phyloP scores from a whole-genome alignment of 2,888 invertebrate species.

The Lydus trimaculatus region DNA sequence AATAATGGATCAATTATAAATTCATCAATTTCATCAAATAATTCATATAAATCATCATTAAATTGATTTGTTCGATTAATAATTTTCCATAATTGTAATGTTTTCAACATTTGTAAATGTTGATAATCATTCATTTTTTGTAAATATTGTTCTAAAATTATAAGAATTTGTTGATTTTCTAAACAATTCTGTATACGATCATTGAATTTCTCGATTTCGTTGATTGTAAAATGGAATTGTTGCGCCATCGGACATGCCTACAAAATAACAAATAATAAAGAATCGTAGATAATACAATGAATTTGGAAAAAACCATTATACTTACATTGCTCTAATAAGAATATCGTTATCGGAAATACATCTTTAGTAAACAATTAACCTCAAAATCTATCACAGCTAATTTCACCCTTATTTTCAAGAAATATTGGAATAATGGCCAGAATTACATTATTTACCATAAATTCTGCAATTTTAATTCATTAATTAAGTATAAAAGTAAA shows the following conservation, averaged over 20 bases:
- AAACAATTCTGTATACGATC: conserved; percentile 45
- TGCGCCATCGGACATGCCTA: conserved; percentile 24
- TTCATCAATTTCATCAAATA: conserved; percentile 44
- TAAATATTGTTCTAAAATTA: neutral
- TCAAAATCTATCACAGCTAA: neutral
- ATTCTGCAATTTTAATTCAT: no score
- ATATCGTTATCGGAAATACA: neutral
- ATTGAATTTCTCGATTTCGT: conserved; percentile 43
- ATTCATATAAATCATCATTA: conserved; percentile 42
- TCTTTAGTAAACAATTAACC: neutral
- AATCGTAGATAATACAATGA: neutral
- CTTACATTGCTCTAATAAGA: neutral
- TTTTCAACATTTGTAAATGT: conserved; percentile 23
- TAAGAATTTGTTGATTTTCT: conserved; percentile 22
- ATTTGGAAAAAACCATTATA: neutral
- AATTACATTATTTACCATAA: no score
- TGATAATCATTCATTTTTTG: conserved; percentile 22
- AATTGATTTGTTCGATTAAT: conserved; percentile 35
- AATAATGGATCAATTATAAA: conserved; percentile 44
- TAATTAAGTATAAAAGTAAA: no score
- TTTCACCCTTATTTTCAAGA: neutral
- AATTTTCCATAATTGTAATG: conserved; percentile 41
- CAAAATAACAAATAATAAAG: neutral
- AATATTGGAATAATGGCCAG: no score
- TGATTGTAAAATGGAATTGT: conserved; percentile 32